These are phyloP conservation scores for Ooceraea biroi DNA, from an alignment of 1,140 invertebrate genomes.

Conservation along the genomic window DNA sequence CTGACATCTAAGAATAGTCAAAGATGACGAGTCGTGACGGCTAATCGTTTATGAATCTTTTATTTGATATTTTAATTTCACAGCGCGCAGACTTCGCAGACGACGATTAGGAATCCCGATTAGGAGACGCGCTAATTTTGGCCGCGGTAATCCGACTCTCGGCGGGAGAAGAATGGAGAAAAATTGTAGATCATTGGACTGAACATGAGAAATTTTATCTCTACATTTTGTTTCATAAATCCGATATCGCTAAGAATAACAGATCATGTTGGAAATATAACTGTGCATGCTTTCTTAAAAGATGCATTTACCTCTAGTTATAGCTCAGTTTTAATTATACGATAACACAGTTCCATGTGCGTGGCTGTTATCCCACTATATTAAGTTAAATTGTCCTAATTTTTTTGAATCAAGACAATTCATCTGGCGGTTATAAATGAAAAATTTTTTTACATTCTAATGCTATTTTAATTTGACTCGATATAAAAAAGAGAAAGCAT, in stretches of 20 bases:
- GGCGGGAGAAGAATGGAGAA: background rate
- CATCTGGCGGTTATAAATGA: background rate
- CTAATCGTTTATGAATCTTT: constrained; percentile 13
- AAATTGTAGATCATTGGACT: constrained; percentile 7
- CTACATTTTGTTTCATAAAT: background rate
- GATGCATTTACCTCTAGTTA: background rate
- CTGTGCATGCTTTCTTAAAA: background rate
- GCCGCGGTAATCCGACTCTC: constrained; percentile 13
- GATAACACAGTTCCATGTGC: background rate
- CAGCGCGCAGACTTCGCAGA: constrained; percentile 22
- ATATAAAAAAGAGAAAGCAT: background rate
- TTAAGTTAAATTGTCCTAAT: background rate
- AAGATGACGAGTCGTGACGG: background rate
- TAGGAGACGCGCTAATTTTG: constrained; percentile 49
- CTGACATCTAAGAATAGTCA: constrained; percentile 33
- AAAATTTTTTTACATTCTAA: background rate
- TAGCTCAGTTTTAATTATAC: background rate
- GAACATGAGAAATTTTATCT: background rate
- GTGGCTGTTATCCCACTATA: background rate
- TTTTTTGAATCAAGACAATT: too few relatives aligned
- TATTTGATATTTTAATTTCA: constrained; percentile 50
- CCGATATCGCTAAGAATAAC: background rate
- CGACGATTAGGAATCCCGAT: background rate
- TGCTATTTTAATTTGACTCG: background rate
- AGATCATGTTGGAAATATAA: background rate